A percentile compares a stretch with the other conserved stretches of the same genome.
Evolutionary conservation across 30 jellyfish, hydroid and myxozoan genomes (phyloP).

Genomic region (Cassiopea xamachana): DNA sequence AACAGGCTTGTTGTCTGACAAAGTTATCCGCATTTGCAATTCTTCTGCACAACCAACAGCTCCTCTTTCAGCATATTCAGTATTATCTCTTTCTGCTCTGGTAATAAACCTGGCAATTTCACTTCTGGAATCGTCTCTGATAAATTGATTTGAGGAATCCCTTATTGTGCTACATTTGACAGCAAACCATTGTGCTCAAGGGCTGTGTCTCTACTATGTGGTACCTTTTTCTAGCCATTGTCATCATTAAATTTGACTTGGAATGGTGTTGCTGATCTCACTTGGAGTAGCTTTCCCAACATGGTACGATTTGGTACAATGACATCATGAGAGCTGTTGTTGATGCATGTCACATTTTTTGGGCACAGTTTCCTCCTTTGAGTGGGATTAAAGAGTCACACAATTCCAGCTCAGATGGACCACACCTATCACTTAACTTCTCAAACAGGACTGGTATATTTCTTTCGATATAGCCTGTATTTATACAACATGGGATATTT

Average conservation of each 20-base stretch:
- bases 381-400: constrained; percentile 12
- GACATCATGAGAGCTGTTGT: constrained; percentile 23
- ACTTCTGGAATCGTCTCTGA: not conserved
- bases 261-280: constrained; percentile 36
- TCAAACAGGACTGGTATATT: constrained; percentile 18
- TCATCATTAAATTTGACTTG: constrained; percentile 16
- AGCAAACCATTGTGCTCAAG: constrained; percentile 2
- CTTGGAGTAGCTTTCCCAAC: constrained; percentile 6
- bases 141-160: not conserved
- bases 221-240: not conserved
- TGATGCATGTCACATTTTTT: not conserved
- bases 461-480: constrained; percentile 16
- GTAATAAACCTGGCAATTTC: not conserved
- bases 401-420: constrained; percentile 16
- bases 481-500: constrained; percentile 1
- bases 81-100: constrained; percentile 14
- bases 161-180: constrained; percentile 9
- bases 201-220: not conserved
- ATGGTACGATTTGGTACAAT: not conserved
- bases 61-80: constrained; percentile 27
- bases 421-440: not conserved
- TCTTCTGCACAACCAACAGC: constrained; percentile 41
- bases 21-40: constrained; percentile 8
- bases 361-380: constrained; percentile 24
- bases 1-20: constrained; percentile 27